Percentiles rank a stretch among this genome's conserved stretches.
Conservation (phyloP, 64 coral and sea anemone species). For the Dendrophyllia cribrosa region DNA sequence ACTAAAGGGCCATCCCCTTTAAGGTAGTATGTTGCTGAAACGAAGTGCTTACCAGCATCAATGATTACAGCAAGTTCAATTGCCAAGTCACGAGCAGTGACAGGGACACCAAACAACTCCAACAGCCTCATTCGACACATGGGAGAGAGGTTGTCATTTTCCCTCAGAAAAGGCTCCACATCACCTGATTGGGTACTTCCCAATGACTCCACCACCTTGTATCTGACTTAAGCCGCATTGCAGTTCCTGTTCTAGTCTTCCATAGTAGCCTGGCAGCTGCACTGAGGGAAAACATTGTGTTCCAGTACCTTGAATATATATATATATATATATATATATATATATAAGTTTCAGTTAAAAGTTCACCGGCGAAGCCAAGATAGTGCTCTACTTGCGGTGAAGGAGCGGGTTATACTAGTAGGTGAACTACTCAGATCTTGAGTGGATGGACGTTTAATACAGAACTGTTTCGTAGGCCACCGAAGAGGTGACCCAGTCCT, state of each 20-base stretch:
- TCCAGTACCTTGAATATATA: conserved; percentile 66
- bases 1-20: conserved; percentile 73
- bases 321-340: conserved; percentile 56
- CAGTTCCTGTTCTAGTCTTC: conserved; percentile 65
- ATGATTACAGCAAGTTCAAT: conserved; percentile 80
- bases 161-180: conserved; percentile 72
- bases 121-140: conserved; percentile 43
- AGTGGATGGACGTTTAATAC: too few species aligned
- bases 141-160: conserved; percentile 57
- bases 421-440: too few species aligned
- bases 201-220: conserved; percentile 77
- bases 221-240: conserved; percentile 50
- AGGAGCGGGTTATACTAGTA: too few species aligned
- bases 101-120: conserved; percentile 83
- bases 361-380: too few species aligned
- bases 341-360: too few species aligned
- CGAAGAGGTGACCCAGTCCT: too few species aligned
- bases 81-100: conserved; percentile 54
- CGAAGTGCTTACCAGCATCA: conserved; percentile 66
- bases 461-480: too few species aligned
- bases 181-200: conserved; percentile 73
- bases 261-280: conserved; percentile 52
- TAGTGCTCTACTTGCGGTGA: too few species aligned
- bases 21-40: conserved; percentile 74
- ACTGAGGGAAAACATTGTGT: conserved; percentile 75